Evolutionary conservation across 1,140 invertebrate genomes (phyloP).

Genomic region (Neodiprion fabricii): DNA sequence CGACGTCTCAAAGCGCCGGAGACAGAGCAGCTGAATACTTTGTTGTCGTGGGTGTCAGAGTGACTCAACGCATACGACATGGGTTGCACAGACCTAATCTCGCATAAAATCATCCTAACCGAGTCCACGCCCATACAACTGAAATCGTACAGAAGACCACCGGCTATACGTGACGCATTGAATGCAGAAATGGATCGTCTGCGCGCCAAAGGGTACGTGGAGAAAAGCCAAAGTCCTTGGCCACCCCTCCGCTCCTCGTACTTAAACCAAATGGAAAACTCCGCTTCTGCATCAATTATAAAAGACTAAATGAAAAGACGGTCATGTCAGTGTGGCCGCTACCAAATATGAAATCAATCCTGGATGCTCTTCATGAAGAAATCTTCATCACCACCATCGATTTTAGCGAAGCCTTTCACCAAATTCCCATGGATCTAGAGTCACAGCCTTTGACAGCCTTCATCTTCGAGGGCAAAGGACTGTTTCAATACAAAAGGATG

Average conservation of each 20-base stretch:
- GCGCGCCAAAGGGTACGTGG: background rate
- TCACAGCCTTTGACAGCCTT: slow-evolving; percentile 52
- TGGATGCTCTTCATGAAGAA: background rate
- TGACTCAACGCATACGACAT: too few species aligned
- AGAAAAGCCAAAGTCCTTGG: slow-evolving; percentile 44
- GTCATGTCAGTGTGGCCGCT: slow-evolving; percentile 30
- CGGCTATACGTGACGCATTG: slow-evolving; percentile 12
- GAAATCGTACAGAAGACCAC: slow-evolving; percentile 1
- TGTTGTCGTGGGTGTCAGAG: too few species aligned
- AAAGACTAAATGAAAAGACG: slow-evolving; percentile 51
- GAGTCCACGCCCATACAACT: background rate
- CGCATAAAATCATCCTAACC: slow-evolving; percentile 6
- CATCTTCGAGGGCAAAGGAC: slow-evolving; percentile 44
- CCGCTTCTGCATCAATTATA: slow-evolving; percentile 59
- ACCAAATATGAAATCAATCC: slow-evolving; percentile 13
- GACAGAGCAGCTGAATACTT: too few species aligned
- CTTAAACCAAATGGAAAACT: slow-evolving; percentile 57
- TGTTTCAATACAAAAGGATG: slow-evolving; percentile 52
- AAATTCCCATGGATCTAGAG: slow-evolving; percentile 10
- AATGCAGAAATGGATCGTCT: slow-evolving; percentile 10
- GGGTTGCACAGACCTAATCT: slow-evolving; percentile 1
- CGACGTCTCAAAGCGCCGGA: too few species aligned
- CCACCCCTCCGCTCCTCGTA: slow-evolving; percentile 56
- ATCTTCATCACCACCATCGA: slow-evolving; percentile 19
- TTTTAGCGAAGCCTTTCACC: slow-evolving; percentile 18